Evolutionary conservation across 2,113 vertebrate species (phyloP).

Genomic region (Nothocercus julius): DNA sequence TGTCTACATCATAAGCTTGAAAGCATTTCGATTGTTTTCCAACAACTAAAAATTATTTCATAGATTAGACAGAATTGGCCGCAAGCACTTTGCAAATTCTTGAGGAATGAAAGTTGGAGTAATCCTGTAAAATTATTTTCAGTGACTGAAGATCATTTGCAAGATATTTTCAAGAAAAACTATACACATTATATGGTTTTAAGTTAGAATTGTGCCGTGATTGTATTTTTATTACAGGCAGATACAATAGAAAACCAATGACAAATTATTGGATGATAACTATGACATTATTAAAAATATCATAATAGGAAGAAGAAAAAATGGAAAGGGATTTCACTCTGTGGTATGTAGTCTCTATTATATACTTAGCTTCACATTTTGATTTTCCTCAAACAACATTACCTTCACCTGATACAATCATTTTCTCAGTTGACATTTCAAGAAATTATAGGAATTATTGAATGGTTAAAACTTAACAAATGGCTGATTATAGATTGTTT

Average conservation of each 20-base stretch:
- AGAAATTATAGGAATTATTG: background rate
- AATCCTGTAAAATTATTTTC: background rate
- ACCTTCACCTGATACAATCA: background rate
- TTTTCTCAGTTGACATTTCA: background rate
- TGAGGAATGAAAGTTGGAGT: background rate
- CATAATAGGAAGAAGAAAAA: background rate
- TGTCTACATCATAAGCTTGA: background rate
- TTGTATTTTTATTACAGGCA: background rate
- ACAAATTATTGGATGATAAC: background rate
- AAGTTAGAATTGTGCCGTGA: background rate
- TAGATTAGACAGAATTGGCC: background rate
- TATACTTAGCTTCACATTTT: background rate
- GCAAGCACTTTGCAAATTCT: background rate
- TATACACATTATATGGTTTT: background rate
- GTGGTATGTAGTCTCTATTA: fast-evolving
- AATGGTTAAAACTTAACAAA: background rate
- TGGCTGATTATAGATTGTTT: background rate
- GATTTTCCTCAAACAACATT: background rate
- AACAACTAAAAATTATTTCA: background rate
- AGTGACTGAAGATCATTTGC: background rate
- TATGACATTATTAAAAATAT: background rate
- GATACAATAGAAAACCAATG: background rate
- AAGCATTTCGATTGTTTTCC: background rate
- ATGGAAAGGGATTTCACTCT: background rate
- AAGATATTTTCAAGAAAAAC: background rate